Percentiles rank a stretch among this genome's conserved stretches.
Conservation (phyloP, 2,888 invertebrate species). For the Polyploca ridens region DNA sequence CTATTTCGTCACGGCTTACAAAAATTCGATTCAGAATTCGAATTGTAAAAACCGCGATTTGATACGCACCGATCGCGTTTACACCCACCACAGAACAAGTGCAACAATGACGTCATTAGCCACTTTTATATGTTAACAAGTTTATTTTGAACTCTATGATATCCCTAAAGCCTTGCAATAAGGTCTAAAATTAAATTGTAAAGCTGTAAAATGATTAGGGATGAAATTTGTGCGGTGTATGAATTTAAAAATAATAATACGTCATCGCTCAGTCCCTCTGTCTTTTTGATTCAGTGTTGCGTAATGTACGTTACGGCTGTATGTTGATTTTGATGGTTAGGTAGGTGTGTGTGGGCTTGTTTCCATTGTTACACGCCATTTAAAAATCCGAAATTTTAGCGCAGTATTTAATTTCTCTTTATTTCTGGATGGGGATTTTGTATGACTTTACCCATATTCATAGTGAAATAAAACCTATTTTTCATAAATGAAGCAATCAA, state of each 20-base stretch:
- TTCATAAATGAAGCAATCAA: too few species aligned
- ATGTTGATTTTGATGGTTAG: conserved; percentile 69
- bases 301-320: conserved; percentile 65
- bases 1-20: conserved; percentile 50
- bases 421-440: too few species aligned
- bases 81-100: conserved; percentile 69
- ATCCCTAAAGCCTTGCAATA: conserved; percentile 26
- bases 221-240: conserved; percentile 55
- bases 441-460: too few species aligned
- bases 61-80: conserved; percentile 70
- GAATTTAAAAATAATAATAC: conserved; percentile 81
- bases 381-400: too few species aligned
- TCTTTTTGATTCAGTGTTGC: conserved; percentile 74
- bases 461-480: too few species aligned
- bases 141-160: conserved; percentile 14
- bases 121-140: conserved; percentile 23
- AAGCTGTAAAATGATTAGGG: conserved; percentile 23
- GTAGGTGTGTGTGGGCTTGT: conserved; percentile 46
- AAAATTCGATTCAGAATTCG: conserved; percentile 60
- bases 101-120: conserved; percentile 71
- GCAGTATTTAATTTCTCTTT: too few species aligned
- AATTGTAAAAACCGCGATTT: conserved; percentile 78
- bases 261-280: conserved; percentile 72
- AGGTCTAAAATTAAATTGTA: conserved; percentile 38
- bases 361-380: conserved; percentile 57